Evolutionary conservation across 1,140 invertebrate genomes (phyloP).

Genomic region (Lepidurus packardi): DNA sequence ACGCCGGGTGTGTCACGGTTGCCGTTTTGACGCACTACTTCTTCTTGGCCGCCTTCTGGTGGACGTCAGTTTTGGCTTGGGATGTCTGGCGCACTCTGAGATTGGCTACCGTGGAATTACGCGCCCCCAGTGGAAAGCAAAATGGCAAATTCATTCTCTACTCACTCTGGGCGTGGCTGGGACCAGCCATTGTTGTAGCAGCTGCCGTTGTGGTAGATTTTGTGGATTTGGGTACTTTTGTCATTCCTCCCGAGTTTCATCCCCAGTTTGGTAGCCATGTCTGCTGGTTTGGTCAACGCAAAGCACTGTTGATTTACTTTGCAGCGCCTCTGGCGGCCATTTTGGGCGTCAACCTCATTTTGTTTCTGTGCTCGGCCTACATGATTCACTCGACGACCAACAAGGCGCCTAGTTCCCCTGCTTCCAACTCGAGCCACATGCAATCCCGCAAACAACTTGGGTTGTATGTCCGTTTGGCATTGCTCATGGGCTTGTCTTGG

Average conservation of each 20-base stretch:
- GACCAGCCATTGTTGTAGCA: conserved; percentile 48
- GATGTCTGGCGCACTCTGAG: conserved; percentile 53
- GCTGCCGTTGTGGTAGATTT: conserved; percentile 49
- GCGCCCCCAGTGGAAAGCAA: conserved; percentile 45
- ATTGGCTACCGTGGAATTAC: conserved; percentile 49
- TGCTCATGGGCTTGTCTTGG: conserved; percentile 55
- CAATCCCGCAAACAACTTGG: conserved; percentile 46
- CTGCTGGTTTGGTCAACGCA: conserved; percentile 54
- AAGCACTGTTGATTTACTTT: conserved; percentile 52
- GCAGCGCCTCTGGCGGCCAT: conserved; percentile 49
- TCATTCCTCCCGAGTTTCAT: conserved; percentile 42
- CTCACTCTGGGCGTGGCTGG: conserved; percentile 52
- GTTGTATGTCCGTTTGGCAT: conserved; percentile 53
- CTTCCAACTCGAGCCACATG: conserved; percentile 26
- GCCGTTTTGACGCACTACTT: conserved; percentile 50
- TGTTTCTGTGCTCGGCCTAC: conserved; percentile 50
- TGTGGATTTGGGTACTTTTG: conserved; percentile 38
- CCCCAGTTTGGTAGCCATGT: conserved; percentile 48
- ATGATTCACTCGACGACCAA: conserved; percentile 50
- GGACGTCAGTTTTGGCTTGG: conserved; percentile 57
- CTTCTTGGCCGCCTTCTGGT: conserved; percentile 54
- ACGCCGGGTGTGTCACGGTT: conserved; percentile 42
- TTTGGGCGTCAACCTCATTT: conserved; percentile 48
- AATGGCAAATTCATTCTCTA: conserved; percentile 49
- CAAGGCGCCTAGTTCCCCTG: conserved; percentile 26